Evolutionary conservation across 2,888 invertebrate genomes (phyloP).

Genomic region (Spatulosminthurus flaviceps): DNA sequence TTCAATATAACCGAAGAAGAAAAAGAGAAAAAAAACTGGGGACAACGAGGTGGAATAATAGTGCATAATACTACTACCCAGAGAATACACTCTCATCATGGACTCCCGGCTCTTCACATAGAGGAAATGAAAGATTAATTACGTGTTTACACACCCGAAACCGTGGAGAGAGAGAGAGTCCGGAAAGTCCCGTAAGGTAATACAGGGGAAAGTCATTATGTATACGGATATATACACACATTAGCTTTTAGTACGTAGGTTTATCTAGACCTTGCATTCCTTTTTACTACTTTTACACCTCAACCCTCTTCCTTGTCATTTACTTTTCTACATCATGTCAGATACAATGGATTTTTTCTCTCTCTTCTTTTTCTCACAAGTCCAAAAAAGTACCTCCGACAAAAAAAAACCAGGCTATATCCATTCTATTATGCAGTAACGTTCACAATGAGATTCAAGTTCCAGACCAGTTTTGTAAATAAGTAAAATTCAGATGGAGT

Average conservation of each 20-base stretch:
- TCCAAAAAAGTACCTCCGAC: too few relatives aligned
- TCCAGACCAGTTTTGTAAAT: not conserved
- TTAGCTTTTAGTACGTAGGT: not conserved
- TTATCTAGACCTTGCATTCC: not conserved
- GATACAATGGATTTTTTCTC: slow-evolving; percentile 1
- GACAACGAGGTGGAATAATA: not conserved
- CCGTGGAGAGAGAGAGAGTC: slow-evolving; percentile 25
- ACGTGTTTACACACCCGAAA: slow-evolving; percentile 52
- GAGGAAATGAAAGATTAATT: slow-evolving; percentile 59
- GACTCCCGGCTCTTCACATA: slow-evolving; percentile 46
- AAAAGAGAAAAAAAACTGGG: not conserved
- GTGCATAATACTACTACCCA: not conserved
- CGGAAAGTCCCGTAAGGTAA: slow-evolving; percentile 48
- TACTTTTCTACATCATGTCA: not conserved
- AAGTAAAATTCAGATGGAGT: not conserved
- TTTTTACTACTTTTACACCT: too few relatives aligned
- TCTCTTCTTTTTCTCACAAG: too few relatives aligned
- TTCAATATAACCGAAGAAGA: too few relatives aligned
- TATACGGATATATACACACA: too few relatives aligned
- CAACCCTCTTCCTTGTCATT: too few relatives aligned
- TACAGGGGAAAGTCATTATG: not conserved
- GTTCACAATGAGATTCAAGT: too few relatives aligned
- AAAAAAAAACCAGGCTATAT: too few relatives aligned
- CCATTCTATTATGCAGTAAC: too few relatives aligned
- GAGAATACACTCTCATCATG: slow-evolving; percentile 26